Conservation (phyloP, 2,797 vertebrate species). For the Parauchenoglanis punctatus region DNA sequence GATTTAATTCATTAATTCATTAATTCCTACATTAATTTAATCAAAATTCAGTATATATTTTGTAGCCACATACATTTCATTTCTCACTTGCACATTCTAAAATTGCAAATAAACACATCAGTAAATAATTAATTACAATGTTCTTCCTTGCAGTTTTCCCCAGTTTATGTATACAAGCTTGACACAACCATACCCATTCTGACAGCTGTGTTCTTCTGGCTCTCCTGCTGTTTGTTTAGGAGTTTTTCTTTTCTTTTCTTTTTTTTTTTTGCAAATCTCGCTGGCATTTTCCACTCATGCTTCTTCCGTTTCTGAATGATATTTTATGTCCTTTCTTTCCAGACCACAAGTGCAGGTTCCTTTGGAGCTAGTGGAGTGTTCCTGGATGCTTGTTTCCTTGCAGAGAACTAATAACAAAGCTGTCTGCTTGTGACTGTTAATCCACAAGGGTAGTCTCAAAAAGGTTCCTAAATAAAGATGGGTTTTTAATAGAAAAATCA, state of each 20-base stretch:
- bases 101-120: neutral
- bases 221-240: neutral
- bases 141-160: neutral
- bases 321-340: conserved; percentile 3
- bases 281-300: conserved; percentile 10
- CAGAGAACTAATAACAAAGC: neutral
- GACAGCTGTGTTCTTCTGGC: neutral
- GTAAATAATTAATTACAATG: conserved; percentile 1
- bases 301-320: conserved; percentile 7
- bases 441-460: neutral
- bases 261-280: neutral
- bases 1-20: neutral
- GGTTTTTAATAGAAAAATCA: neutral
- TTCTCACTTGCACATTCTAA: neutral
- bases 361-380: neutral
- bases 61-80: neutral
- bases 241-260: neutral
- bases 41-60: neutral
- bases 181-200: conserved; percentile 1
- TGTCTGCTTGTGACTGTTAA: neutral
- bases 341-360: neutral
- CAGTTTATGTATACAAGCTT: conserved; percentile 12
- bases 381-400: neutral
- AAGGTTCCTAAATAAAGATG: neutral
- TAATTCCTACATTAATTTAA: neutral